A percentile compares a stretch with the other conserved stretches of the same genome.
These are phyloP conservation scores for Petrocephalus schoutedeni DNA, from an alignment of 2,797 vertebrate genomes.

Conservation along the genomic window DNA sequence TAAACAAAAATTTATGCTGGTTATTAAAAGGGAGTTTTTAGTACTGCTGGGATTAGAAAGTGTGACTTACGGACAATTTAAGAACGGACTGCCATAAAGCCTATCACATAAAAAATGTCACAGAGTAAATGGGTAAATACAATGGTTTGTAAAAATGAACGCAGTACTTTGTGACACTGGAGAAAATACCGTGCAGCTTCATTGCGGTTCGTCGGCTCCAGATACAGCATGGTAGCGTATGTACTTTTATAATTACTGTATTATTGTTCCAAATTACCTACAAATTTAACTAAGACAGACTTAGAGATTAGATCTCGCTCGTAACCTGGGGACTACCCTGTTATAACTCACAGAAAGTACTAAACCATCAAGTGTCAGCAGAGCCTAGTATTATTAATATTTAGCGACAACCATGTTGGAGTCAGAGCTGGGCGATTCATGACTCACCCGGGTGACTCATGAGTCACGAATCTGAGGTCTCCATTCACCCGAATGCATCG, in stretches of 20 bases:
- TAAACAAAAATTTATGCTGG: neutral
- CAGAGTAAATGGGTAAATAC: neutral
- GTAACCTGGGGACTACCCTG: neutral
- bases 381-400: neutral
- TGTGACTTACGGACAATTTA: neutral
- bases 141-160: neutral
- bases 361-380: neutral
- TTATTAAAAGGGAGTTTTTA: neutral
- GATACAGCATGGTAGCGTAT: no score
- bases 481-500: no score
- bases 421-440: no score
- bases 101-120: neutral
- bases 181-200: neutral
- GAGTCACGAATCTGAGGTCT: no score
- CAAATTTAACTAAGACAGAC: neutral
- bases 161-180: neutral
- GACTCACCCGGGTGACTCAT: no score
- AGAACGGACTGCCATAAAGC: neutral
- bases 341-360: neutral
- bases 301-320: neutral
- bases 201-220: neutral
- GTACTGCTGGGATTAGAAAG: neutral
- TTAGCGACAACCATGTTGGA: no score
- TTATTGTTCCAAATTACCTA: neutral
- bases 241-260: neutral